Base-by-base conservation (phyloP, 2,888 invertebrate species). In the Automeris io region DNA sequence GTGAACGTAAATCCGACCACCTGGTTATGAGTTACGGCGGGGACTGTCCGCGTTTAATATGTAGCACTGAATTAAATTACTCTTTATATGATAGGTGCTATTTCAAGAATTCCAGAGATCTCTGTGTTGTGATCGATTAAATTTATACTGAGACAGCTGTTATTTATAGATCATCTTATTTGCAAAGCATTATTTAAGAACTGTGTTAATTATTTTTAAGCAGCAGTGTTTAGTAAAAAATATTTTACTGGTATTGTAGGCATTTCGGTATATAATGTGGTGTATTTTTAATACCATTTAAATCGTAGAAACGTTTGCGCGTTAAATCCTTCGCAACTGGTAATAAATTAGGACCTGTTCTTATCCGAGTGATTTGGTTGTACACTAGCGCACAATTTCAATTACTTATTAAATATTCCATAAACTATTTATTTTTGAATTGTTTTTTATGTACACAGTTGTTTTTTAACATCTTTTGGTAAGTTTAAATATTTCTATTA, bases 1-100 rank as follows among this genome's bases (percentile, higher is more conserved):
- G 57, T 47, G 63, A 61, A 54, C 58, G 57, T 71, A 70, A 69
- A 70, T 53, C 67, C 61, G 45, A 40, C 53, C 68, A 70, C 70
- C 70, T 70, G 73, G 69, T 60, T 65, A 61, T 65, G 68, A 69
- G 60, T 66, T 62, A 70, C 56, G 63, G 51, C 45, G 32, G 35
- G 49, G 47, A 37, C 34, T 51, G 59, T 51, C 55, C 62, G 46
- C 51, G 45, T 49, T 57, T 51, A 56, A 66, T 64, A 57, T 60
- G 60, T 59, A 49, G 54, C 50, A 24, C 35, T 46, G 61, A 61
- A 65, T 62, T 63, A 67, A 66, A 67, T 67, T 59, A 60, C 42
- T 39, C 26, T 23, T 37, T 13, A 2, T 29, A 21, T 21, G 36
- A 40, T 26, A 33, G 37, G 26, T 7, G 32, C 13, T 13, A 18